Conservation (phyloP, 2,888 invertebrate genomes). For the Acleris laterana region DNA sequence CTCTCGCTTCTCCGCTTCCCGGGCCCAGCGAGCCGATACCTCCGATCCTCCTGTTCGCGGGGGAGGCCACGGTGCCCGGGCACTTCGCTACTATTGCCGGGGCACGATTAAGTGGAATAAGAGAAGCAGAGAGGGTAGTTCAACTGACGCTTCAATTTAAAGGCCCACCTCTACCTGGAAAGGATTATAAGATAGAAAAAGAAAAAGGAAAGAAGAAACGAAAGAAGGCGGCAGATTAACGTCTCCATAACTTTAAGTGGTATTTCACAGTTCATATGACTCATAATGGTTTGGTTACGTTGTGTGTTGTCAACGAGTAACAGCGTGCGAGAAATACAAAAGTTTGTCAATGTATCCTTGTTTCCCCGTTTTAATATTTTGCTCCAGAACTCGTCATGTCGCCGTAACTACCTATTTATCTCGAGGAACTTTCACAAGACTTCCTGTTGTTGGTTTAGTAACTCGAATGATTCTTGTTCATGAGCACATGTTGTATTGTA, state of each 20-base stretch:
- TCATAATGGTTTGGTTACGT: slow-evolving; percentile 4
- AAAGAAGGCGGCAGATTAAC: slow-evolving; percentile 37
- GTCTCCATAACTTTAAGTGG: background rate
- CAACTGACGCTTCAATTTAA: slow-evolving; percentile 83
- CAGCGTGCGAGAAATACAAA: slow-evolving; percentile 33
- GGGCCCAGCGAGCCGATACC: slow-evolving; percentile 85
- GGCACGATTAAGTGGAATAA: slow-evolving; percentile 90
- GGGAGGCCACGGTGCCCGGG: slow-evolving; percentile 91
- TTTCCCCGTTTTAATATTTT: slow-evolving; percentile 50
- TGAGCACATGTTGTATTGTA: slow-evolving; percentile 2
- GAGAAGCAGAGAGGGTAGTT: slow-evolving; percentile 90
- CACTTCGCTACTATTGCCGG: slow-evolving; percentile 91
- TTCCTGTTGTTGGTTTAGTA: slow-evolving; percentile 57
- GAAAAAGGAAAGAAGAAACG: slow-evolving; percentile 1
- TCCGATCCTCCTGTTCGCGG: slow-evolving; percentile 90
- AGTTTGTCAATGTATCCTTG: slow-evolving; percentile 37
- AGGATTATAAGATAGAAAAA: background rate
- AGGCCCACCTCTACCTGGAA: slow-evolving; percentile 67
- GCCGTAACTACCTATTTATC: slow-evolving; percentile 49
- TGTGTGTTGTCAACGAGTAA: slow-evolving; percentile 10
- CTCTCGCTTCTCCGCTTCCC: slow-evolving; percentile 87
- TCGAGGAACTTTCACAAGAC: slow-evolving; percentile 49
- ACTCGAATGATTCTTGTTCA: slow-evolving; percentile 33
- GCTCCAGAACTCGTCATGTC: slow-evolving; percentile 48
- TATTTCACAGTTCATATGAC: background rate